Conservation (phyloP, 23 tunicate genomes). For the Corella eumyota region DNA sequence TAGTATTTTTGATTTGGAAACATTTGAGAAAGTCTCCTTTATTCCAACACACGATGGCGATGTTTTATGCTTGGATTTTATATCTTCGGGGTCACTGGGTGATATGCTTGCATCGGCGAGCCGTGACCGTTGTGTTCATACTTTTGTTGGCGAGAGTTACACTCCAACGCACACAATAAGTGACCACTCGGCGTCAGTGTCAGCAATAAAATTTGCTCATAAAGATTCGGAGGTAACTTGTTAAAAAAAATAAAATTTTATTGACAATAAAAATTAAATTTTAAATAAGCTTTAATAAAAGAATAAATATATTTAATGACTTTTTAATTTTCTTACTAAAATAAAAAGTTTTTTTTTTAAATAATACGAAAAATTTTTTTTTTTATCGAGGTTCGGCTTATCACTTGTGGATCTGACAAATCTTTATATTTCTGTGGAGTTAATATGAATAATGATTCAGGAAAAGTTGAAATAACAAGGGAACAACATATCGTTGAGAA, state of each 20-base stretch:
- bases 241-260: too few species aligned
- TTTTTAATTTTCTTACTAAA: too few species aligned
- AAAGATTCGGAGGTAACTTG: constrained; percentile 25
- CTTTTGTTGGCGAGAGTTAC: constrained; percentile 20
- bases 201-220: constrained; percentile 53
- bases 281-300: too few species aligned
- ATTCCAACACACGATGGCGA: constrained; percentile 59
- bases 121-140: constrained; percentile 55
- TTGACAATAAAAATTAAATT: too few species aligned
- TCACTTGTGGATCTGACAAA: constrained; percentile 69
- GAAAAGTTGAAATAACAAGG: constrained; percentile 34
- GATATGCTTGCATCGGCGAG: constrained; percentile 64
- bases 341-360: too few species aligned
- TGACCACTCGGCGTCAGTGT: constrained; percentile 74
- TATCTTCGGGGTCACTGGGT: constrained; percentile 11
- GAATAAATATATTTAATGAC: too few species aligned
- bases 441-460: background rate
- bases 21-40: constrained; percentile 17
- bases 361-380: too few species aligned
- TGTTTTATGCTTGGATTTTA: constrained; percentile 41
- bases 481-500: constrained; percentile 81
- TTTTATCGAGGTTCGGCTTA: constrained; percentile 26
- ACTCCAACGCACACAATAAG: constrained; percentile 59
- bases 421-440: constrained; percentile 60
- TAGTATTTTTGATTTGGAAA: constrained; percentile 28